Base-by-base conservation (phyloP, 2,888 invertebrate genomes). In the Monochamus alternatus region DNA sequence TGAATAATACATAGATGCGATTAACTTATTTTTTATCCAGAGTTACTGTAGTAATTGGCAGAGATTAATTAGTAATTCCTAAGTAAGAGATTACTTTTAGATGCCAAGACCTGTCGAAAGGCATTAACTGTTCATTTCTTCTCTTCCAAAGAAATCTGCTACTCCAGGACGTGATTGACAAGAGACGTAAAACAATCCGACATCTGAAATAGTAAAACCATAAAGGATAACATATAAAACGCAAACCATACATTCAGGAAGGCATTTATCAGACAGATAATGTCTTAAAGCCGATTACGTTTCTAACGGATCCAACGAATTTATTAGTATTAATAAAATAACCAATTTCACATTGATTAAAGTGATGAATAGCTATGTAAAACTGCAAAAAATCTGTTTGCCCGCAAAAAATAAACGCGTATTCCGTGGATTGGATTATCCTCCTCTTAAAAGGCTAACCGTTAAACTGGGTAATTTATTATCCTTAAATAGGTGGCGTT, bases 241-340 rank as follows among this genome's bases (percentile, higher is more conserved):
- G 22, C 9, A n/a, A 55, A 59, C 43, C 31, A 43, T 38, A 68
- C 38, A 32, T 68, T 14, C 55, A 58, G 68, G 68, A 43, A 55
- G 58, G 59, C 58, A 43, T 55, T 68, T 59, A 68, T 68, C 68
- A 22, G 68, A 68, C 68, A 68, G 66, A 32, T 43, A 55, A 38
- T 68, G 58, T 64, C 58, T 58, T 58, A 68, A 68, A 68, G 68
- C 68, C 59, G 68, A 68, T 68, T 68, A 68, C 38, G 5, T 14
- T 59, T 43, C 68, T 68, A 68, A 59, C 59, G 68, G 55, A 43
- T 59, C 51, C 38, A 38, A 22, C 22, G 22, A 22, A 22, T 22
- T 22, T 38, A 38, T 38, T 38, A 38, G 32, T 43, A 68, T 68
- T 68, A 68, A 68, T 55, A 68, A 58, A 68, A 68, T 59, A 68